A percentile compares a stretch with the other conserved stretches of the same genome.
Evolutionary conservation across 2,797 vertebrate species (phyloP).

Genomic region (Tenualosa thibaudeaui): DNA sequence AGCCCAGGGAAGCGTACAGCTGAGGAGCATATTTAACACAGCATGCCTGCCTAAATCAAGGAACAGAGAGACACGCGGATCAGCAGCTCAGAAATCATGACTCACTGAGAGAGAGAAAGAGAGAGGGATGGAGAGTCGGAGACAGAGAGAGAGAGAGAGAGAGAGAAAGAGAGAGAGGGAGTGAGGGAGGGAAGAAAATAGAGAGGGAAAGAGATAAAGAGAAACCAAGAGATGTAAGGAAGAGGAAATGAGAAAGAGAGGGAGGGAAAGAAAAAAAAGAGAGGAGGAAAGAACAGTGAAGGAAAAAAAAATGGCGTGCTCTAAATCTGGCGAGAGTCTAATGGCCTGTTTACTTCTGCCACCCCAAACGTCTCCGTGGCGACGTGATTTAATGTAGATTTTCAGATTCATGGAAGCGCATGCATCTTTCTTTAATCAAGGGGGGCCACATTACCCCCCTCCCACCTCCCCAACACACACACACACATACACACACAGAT

Average conservation of each 20-base stretch:
- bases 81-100: slow-evolving; percentile 20
- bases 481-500: slow-evolving; percentile 17
- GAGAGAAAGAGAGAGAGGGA: background rate
- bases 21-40: slow-evolving; percentile 41
- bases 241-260: background rate
- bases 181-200: background rate
- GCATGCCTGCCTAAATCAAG: slow-evolving; percentile 14
- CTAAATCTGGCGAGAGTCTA: slow-evolving; percentile 55
- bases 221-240: background rate
- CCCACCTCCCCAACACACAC: slow-evolving; percentile 19
- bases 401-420: slow-evolving; percentile 68
- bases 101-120: background rate
- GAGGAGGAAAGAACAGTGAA: slow-evolving; percentile 8
- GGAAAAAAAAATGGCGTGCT: slow-evolving; percentile 37
- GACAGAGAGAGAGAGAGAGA: background rate
- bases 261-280: background rate
- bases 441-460: background rate
- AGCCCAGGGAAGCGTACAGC: slow-evolving; percentile 15
- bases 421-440: slow-evolving; percentile 77
- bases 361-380: slow-evolving; percentile 58
- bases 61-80: slow-evolving; percentile 11
- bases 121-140: background rate
- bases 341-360: slow-evolving; percentile 70
- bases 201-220: background rate
- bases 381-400: slow-evolving; percentile 73